Evolutionary conservation across 2,888 invertebrate genomes (phyloP).

Genomic region (Drosophila testacea): DNA sequence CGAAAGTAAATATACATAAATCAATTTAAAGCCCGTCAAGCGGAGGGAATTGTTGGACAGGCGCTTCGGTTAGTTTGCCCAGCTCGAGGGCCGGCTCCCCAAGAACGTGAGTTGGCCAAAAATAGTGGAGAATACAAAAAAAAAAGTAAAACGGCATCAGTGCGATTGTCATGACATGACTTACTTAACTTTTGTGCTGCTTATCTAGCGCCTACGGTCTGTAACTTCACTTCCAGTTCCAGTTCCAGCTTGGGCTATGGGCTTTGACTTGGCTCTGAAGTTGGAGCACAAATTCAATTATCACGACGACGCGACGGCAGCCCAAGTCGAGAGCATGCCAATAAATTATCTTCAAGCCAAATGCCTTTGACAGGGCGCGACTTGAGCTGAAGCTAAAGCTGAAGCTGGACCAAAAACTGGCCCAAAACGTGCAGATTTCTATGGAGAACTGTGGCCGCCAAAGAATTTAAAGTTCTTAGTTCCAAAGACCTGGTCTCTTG

Average conservation of each 20-base stretch:
- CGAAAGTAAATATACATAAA: conserved; percentile 70
- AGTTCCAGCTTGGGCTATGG: conserved; percentile 6
- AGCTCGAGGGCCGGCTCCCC: conserved; percentile 57
- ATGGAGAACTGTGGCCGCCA: conserved; percentile 36
- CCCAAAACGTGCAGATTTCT: conserved; percentile 69
- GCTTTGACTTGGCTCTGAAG: conserved; percentile 27
- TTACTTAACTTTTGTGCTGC: conserved; percentile 73
- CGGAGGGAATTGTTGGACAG: conserved; percentile 45
- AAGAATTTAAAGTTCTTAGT: conserved; percentile 51
- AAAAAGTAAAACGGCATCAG: conserved; percentile 49
- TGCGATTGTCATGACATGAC: conserved; percentile 78
- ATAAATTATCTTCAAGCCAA: conserved; percentile 78
- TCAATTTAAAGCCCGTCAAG: conserved; percentile 50
- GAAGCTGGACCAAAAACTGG: conserved; percentile 57
- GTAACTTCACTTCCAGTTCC: conserved; percentile 24
- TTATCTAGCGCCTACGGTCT: conserved; percentile 72
- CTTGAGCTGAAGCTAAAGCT: conserved; percentile 36
- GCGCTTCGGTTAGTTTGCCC: conserved; percentile 23
- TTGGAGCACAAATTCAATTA: conserved; percentile 79
- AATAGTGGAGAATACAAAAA: conserved; percentile 22
- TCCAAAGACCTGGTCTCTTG: conserved; percentile 47
- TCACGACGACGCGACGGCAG: conserved; percentile 67
- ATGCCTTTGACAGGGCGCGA: conserved; percentile 74
- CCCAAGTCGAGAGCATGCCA: conserved; percentile 68
- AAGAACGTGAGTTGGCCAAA: conserved; percentile 63